Conservation (phyloP, 2,888 invertebrate species). For the Trichacis sp. region DNA sequence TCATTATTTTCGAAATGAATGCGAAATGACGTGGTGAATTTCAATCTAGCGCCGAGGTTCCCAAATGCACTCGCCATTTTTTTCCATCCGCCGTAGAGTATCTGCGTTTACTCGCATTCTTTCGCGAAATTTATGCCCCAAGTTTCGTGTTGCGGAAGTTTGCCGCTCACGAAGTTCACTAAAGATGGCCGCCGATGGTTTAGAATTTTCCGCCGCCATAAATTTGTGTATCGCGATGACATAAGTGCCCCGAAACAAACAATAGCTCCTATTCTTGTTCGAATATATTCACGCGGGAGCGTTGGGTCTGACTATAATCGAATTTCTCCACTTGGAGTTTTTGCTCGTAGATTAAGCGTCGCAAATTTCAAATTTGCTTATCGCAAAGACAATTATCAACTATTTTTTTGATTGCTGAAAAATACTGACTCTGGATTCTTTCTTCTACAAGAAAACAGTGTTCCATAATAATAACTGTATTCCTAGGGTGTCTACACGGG, state of each 20-base stretch:
- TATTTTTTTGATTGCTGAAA: too few species aligned
- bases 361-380: too few species aligned
- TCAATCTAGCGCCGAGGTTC: background rate
- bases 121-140: conserved; percentile 39
- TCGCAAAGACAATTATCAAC: too few species aligned
- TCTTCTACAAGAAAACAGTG: too few species aligned
- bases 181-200: conserved; percentile 27
- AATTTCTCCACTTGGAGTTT: conserved; percentile 10
- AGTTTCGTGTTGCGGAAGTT: conserved; percentile 39
- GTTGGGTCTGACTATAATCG: conserved; percentile 17
- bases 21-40: background rate
- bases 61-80: background rate
- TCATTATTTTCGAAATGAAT: background rate
- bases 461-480: too few species aligned
- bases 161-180: conserved; percentile 18
- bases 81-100: conserved; percentile 27
- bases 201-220: conserved; percentile 37
- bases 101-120: conserved; percentile 29
- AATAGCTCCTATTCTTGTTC: background rate
- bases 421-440: too few species aligned
- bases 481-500: too few species aligned
- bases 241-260: conserved; percentile 20
- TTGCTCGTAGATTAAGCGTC: too few species aligned
- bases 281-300: conserved; percentile 1
- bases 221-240: conserved; percentile 26